These are phyloP conservation scores for Diachrysia chrysitis DNA, from an alignment of 2,888 invertebrate species.

Conservation along the genomic window DNA sequence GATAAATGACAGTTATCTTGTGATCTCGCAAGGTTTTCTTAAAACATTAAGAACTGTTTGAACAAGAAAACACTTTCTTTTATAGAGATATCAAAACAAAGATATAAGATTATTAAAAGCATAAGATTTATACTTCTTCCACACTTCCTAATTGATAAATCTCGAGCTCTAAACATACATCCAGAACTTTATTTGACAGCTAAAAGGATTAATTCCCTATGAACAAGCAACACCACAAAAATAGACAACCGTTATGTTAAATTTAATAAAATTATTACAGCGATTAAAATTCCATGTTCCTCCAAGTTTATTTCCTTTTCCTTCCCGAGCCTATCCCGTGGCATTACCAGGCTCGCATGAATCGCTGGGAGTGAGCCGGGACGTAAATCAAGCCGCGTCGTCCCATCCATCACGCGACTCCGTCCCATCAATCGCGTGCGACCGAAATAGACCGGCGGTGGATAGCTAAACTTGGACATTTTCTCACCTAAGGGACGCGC, in stretches of 20 bases:
- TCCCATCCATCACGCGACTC: conserved; percentile 83
- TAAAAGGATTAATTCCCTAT: conserved; percentile 26
- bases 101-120: background rate
- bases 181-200: conserved; percentile 7
- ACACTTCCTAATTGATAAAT: conserved; percentile 3
- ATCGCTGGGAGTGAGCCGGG: conserved; percentile 72
- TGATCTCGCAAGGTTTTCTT: background rate
- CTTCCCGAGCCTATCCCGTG: conserved; percentile 49
- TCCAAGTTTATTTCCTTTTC: conserved; percentile 62
- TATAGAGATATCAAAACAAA: background rate
- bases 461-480: conserved; percentile 70
- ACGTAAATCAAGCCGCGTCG: conserved; percentile 83
- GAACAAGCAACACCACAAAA: conserved; percentile 40
- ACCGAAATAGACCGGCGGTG: conserved; percentile 80
- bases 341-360: conserved; percentile 79
- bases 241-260: conserved; percentile 39
- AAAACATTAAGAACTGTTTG: background rate
- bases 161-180: background rate
- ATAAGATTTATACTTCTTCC: background rate
- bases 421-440: conserved; percentile 81
- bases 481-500: conserved; percentile 68
- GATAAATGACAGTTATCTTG: background rate
- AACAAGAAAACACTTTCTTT: too few species aligned
- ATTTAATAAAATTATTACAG: conserved; percentile 59
- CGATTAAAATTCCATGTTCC: conserved; percentile 63